phyloP scores from a whole-genome alignment of 2,888 invertebrate species.

The Gymnoscelis rufifasciata region DNA sequence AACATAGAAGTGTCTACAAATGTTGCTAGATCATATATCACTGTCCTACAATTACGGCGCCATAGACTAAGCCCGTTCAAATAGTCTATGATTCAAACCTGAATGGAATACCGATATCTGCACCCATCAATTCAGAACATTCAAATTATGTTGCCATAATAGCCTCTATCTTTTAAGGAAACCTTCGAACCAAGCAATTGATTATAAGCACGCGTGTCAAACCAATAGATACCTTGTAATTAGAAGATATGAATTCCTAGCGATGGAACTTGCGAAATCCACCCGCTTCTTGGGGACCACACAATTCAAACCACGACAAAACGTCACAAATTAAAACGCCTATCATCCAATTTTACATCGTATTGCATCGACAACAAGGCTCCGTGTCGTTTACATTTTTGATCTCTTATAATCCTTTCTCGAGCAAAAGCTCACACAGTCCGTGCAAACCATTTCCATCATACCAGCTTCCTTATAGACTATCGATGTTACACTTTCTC shows the following conservation, averaged over 20 bases:
- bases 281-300: constrained; percentile 59
- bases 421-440: neutral
- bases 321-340: neutral
- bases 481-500: constrained; percentile 13
- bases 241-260: constrained; percentile 75
- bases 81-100: constrained; percentile 3
- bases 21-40: neutral
- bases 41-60: neutral
- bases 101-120: constrained; percentile 5
- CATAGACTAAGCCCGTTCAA: neutral
- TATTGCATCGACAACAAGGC: neutral
- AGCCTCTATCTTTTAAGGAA: constrained; percentile 15
- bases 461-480: neutral
- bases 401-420: neutral
- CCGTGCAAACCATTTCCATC: neutral
- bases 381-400: neutral
- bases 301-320: constrained; percentile 30
- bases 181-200: constrained; percentile 33
- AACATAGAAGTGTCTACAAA: too few relatives aligned
- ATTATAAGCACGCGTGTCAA: constrained; percentile 39
- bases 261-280: constrained; percentile 73
- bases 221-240: constrained; percentile 59
- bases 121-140: constrained; percentile 10
- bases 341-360: neutral
- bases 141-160: constrained; percentile 15